Evolutionary conservation across 2,113 vertebrate genomes (phyloP).

Genomic region (Coturnix japonica): DNA sequence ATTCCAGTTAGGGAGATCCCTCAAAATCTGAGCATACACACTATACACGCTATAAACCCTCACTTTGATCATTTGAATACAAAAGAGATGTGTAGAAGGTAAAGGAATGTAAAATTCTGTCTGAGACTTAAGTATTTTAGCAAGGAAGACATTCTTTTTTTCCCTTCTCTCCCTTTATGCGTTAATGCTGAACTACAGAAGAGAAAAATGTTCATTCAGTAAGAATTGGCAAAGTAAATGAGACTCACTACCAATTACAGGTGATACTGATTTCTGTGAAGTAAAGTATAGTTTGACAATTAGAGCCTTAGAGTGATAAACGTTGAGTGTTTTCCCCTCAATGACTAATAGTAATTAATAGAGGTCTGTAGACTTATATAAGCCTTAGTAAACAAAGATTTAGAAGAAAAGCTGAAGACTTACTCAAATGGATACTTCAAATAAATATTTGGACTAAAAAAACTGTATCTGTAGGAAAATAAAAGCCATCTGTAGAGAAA

Average conservation of each 20-base stretch:
- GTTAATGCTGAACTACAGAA: not conserved
- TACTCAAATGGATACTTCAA: not conserved
- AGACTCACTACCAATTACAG: not conserved
- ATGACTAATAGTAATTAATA: not conserved
- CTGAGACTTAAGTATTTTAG: not conserved
- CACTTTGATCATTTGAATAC: not conserved
- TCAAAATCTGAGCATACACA: not conserved
- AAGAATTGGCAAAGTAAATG: not conserved
- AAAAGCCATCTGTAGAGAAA: not conserved
- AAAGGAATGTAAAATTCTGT: not conserved
- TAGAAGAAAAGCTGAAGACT: not conserved
- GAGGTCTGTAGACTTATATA: not conserved
- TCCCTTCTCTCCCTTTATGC: not conserved
- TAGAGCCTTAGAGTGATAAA: not conserved
- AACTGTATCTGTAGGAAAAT: not conserved
- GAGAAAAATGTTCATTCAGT: not conserved
- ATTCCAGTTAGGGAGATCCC: not conserved
- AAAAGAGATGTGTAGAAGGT: accelerated
- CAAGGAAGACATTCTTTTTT: not conserved
- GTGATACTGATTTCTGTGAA: not conserved
- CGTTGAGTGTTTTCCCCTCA: not conserved
- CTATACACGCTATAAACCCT: not conserved
- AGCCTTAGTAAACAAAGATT: not conserved
- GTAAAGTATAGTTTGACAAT: not conserved
- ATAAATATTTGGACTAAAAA: not conserved